Conservation (phyloP, 2,888 invertebrate genomes). For the Apocheima hispidaria region DNA sequence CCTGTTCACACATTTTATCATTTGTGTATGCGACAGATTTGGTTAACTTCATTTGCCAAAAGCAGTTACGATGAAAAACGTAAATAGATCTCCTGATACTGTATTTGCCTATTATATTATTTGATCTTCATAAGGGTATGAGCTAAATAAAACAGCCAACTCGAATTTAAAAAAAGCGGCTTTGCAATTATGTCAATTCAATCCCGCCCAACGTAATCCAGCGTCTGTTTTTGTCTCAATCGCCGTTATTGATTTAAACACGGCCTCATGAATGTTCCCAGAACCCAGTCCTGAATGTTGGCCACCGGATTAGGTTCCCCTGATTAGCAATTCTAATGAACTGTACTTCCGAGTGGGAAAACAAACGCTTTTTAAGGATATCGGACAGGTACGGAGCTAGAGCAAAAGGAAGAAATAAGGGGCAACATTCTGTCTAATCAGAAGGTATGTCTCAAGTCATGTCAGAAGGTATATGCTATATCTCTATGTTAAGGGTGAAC, state of each 20-base stretch:
- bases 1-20: background rate
- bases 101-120: background rate
- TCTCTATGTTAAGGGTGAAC: too few relatives aligned
- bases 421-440: background rate
- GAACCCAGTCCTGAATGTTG: constrained; percentile 38
- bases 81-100: background rate
- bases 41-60: background rate
- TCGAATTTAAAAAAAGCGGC: constrained; percentile 18
- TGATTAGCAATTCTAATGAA: constrained; percentile 61
- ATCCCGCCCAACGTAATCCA: constrained; percentile 27
- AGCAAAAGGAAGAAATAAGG: background rate
- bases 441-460: too few relatives aligned
- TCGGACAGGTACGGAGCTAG: constrained; percentile 21
- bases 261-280: constrained; percentile 40
- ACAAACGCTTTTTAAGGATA: constrained; percentile 47
- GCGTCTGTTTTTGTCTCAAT: constrained; percentile 46
- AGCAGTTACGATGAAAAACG: background rate
- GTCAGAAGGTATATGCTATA: too few relatives aligned
- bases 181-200: constrained; percentile 23
- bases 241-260: constrained; percentile 47
- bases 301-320: constrained; percentile 44
- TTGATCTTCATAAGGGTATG: background rate
- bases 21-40: background rate
- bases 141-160: constrained; percentile 1
- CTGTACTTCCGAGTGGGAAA: constrained; percentile 43